Conservation (phyloP, 2,797 vertebrate genomes). For the Momotus momota region DNA sequence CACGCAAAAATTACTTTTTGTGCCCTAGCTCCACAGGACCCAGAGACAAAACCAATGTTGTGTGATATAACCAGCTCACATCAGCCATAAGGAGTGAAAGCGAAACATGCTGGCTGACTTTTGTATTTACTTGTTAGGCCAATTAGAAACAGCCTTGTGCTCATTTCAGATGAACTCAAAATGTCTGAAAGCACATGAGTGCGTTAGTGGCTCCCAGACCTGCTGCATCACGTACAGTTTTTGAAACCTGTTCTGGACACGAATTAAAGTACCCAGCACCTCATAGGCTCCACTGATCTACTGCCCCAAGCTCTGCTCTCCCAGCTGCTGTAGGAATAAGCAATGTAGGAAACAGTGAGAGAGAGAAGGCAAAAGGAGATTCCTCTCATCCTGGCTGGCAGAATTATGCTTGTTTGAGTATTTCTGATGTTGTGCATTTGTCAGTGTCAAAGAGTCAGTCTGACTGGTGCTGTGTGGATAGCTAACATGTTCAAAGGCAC, state of each 20-base stretch:
- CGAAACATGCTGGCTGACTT: neutral
- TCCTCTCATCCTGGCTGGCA: neutral
- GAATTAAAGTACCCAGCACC: neutral
- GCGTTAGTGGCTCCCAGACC: neutral
- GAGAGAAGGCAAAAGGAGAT: accelerated
- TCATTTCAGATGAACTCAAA: neutral
- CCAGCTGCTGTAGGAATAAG: neutral
- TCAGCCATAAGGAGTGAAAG: neutral
- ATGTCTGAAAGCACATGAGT: neutral
- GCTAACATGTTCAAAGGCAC: neutral
- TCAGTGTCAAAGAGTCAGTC: neutral
- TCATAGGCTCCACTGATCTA: neutral
- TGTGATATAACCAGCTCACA: neutral
- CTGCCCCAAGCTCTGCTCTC: neutral
- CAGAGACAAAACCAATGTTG: neutral
- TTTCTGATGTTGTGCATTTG: neutral
- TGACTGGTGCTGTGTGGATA: neutral
- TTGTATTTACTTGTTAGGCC: neutral
- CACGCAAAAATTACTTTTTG: neutral
- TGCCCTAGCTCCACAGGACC: neutral
- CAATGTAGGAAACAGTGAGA: neutral
- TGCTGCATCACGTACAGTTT: neutral
- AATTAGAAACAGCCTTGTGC: neutral
- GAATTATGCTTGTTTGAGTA: neutral
- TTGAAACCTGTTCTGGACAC: neutral